Base-by-base conservation (phyloP, 2,797 vertebrate genomes). In the Buphagus erythrorhynchus region DNA sequence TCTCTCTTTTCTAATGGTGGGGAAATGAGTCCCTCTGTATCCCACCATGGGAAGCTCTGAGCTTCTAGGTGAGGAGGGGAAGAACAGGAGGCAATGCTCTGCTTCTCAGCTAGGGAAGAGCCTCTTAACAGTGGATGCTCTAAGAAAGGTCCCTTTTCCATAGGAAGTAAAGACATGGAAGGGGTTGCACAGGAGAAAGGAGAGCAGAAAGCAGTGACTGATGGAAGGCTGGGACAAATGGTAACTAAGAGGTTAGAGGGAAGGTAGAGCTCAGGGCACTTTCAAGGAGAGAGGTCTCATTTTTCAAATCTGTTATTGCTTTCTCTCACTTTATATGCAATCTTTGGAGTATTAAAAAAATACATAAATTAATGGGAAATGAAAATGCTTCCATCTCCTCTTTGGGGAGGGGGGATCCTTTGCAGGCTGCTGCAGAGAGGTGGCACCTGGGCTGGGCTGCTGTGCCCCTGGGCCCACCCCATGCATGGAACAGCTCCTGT, bases 381-480 rank as follows among this genome's bases (percentile, higher is more conserved):
- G 16, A 48, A 87, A 55, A 43, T 29, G 25, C 57, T 90, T 88
- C 38, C 5, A 35, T 25, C 48, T 78, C 12, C 35, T 79, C 25
- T 82, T 65, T 4, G 22, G 38, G 73, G 61, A 35, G 33, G 6
- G 6, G 8, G 5, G 8, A n/a, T 35, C 55, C 52, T 51, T 76
- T 15, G 20, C 40, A 63, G 51, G n/a, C 45, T 61, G 42, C 38
- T 16, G 29, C n/a, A 25, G 61, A 28, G 80, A 63, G 48, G 28
- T 24, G 54, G 42, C 31, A 35, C 52, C 33, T 20, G 42, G 25
- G 36, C 63, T 49, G 19, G 45, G 52, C 68, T 84, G 76, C 16
- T 28, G n/a, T 0, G 0, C 25, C 22, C 52, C 72, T 48, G 77
- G 74, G 46, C 2, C 16, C 46, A 17, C 35, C 63, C 3, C 0